phyloP scores from a whole-genome alignment of 1,140 invertebrate genomes.

The Drosophila athabasca region DNA sequence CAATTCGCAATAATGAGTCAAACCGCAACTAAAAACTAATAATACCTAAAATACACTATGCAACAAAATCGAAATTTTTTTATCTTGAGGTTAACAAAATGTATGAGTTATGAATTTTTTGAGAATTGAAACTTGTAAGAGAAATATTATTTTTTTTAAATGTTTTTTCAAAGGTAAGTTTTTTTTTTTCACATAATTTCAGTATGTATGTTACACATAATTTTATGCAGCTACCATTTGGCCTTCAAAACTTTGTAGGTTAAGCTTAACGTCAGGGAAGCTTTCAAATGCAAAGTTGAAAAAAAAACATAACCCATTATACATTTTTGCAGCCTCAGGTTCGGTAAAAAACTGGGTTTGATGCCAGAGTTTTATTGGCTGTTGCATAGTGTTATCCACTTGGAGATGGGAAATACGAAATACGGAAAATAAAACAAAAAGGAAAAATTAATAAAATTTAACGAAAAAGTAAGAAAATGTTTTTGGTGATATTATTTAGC shows the following conservation, averaged over 20 bases:
- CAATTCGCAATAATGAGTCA: constrained; percentile 39
- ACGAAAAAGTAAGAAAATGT: constrained; percentile 26
- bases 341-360: neutral
- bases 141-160: no score
- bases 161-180: no score
- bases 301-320: neutral
- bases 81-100: no score
- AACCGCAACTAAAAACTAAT: constrained; percentile 20
- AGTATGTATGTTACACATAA: no score
- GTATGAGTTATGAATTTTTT: no score
- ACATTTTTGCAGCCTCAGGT: no score
- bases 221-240: no score
- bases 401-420: no score
- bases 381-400: no score
- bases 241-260: constrained; percentile 4
- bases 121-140: no score
- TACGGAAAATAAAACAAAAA: neutral
- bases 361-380: no score
- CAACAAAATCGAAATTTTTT: constrained; percentile 1
- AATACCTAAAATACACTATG: constrained; percentile 21
- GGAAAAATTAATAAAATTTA: constrained; percentile 10
- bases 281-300: constrained; percentile 25
- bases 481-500: constrained; percentile 72
- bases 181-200: no score
- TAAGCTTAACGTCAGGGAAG: neutral